phyloP scores from a whole-genome alignment of 2,113 vertebrate genomes.

The Dasyprocta punctata region DNA sequence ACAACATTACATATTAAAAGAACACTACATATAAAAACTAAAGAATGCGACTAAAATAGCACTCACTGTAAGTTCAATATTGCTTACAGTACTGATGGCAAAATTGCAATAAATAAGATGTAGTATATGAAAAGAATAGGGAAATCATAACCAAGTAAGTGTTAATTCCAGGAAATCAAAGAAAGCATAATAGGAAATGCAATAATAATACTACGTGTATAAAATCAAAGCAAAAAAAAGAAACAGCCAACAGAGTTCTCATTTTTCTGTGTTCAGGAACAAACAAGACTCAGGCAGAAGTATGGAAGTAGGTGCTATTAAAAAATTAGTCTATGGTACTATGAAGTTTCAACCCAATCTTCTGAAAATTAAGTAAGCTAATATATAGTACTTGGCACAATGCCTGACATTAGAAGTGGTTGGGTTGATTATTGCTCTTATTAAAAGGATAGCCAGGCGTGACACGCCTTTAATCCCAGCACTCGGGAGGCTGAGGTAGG shows the following conservation, averaged over 20 bases:
- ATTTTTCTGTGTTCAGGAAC: neutral
- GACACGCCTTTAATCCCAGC: no score
- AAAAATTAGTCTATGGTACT: neutral
- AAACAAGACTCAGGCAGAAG: neutral
- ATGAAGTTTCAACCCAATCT: neutral
- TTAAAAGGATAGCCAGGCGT: no score
- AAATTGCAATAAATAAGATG: neutral
- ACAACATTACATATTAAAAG: neutral
- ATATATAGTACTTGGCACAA: neutral
- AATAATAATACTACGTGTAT: neutral
- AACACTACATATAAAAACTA: neutral
- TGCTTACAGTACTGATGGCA: neutral
- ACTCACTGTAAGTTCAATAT: neutral
- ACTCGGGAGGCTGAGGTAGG: no score
- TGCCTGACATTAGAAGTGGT: neutral
- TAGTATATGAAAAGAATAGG: neutral
- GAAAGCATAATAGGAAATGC: neutral
- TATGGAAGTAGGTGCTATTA: neutral
- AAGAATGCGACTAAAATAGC: neutral
- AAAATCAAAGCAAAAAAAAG: neutral
- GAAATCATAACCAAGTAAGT: neutral
- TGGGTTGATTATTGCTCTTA: neutral
- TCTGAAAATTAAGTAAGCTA: slow-evolving; percentile 6
- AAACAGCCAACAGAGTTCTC: neutral
- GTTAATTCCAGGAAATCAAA: neutral